phyloP scores from a whole-genome alignment of 2,113 vertebrate genomes.

The Phalacrocorax carbo region DNA sequence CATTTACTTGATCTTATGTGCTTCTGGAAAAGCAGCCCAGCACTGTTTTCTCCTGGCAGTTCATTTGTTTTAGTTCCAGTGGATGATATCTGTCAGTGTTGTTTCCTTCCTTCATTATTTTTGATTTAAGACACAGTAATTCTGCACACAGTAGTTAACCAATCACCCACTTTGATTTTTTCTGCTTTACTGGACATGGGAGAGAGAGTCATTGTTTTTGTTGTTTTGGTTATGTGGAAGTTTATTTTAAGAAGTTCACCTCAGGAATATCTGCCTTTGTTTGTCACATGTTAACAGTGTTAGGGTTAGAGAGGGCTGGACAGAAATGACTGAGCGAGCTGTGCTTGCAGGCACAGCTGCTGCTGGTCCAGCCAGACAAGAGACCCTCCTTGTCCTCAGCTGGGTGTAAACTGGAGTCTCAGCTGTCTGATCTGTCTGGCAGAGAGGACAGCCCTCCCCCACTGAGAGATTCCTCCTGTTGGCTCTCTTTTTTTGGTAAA shows the following conservation, averaged over 20 bases:
- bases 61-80: neutral
- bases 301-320: neutral
- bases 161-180: neutral
- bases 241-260: neutral
- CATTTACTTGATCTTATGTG: neutral
- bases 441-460: neutral
- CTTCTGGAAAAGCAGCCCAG: neutral
- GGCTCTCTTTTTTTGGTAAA: neutral
- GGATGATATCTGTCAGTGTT: neutral
- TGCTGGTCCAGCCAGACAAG: neutral
- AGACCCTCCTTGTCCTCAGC: neutral
- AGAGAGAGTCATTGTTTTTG: neutral
- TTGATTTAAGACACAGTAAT: neutral
- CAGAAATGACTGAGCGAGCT: neutral
- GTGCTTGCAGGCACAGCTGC: neutral
- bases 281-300: neutral
- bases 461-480: neutral
- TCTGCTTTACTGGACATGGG: neutral
- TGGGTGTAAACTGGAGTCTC: neutral
- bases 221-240: neutral
- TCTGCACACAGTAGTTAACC: neutral
- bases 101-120: neutral
- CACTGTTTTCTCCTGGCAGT: neutral
- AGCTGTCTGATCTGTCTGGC: neutral
- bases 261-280: neutral